These are phyloP conservation scores for Trachelus tabidus DNA, from an alignment of 2,888 invertebrate genomes.

Conservation along the genomic window DNA sequence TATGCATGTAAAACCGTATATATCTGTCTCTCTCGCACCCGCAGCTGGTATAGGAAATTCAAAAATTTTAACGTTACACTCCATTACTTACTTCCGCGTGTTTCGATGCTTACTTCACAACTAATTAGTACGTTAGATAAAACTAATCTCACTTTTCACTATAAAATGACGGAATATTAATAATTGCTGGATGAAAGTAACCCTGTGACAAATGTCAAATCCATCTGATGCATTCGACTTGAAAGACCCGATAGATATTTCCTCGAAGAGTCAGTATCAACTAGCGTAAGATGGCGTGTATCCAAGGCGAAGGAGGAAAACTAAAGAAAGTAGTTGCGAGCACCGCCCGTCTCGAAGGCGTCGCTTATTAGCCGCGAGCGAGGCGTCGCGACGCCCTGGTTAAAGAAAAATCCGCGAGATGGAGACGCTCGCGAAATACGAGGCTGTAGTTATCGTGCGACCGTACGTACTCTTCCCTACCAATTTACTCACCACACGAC, in stretches of 20 bases:
- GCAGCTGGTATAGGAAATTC: not conserved
- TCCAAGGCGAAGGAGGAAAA: not conserved
- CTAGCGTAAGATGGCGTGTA: not conserved
- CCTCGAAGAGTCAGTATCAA: not conserved
- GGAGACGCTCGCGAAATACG: conserved; percentile 44
- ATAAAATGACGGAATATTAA: not conserved
- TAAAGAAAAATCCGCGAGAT: conserved; percentile 62
- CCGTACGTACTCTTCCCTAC: not conserved
- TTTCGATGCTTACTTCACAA: not conserved
- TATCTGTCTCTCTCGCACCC: not conserved
- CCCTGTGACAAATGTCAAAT: not conserved
- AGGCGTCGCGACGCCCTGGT: conserved; percentile 60
- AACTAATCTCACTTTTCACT: not conserved
- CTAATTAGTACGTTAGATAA: accelerated
- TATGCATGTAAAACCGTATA: not conserved
- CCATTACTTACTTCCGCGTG: not conserved
- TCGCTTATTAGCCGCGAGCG: conserved; percentile 54
- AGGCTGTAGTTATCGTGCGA: not conserved
- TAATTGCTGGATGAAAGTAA: not conserved
- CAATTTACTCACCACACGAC: not conserved
- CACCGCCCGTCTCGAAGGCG: conserved; percentile 17
- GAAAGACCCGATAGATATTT: too few relatives aligned
- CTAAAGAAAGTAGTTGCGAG: not conserved
- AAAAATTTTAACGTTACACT: not conserved
- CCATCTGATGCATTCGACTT: too few relatives aligned